These are phyloP conservation scores for Myotis davidii DNA, from an alignment of 2,113 vertebrate genomes.

Conservation along the genomic window DNA sequence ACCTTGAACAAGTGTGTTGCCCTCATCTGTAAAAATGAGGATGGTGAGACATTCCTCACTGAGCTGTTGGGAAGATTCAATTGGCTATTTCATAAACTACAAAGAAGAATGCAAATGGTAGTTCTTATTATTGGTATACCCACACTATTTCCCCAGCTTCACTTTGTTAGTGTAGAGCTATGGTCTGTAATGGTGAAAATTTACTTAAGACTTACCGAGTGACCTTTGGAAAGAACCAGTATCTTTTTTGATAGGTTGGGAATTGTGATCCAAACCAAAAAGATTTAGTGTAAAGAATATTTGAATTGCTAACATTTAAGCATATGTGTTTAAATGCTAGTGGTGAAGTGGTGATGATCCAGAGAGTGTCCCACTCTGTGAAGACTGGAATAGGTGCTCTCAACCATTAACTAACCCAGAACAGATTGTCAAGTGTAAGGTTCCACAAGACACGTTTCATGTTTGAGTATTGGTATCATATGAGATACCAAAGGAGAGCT, in stretches of 20 bases:
- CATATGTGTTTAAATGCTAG: not conserved
- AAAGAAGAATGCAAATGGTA: not conserved
- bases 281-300: not conserved
- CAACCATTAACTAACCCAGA: not conserved
- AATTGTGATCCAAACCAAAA: not conserved
- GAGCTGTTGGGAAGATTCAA: not conserved
- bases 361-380: not conserved
- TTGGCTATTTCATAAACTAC: not conserved
- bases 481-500: not conserved
- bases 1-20: not conserved
- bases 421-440: conserved; percentile 1
- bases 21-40: not conserved
- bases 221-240: not conserved
- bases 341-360: not conserved
- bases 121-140: not conserved
- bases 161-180: not conserved
- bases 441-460: conserved; percentile 12
- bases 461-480: not conserved
- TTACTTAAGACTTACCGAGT: not conserved
- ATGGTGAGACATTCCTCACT: accelerated
- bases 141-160: not conserved
- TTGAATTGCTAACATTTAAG: not conserved
- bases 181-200: not conserved
- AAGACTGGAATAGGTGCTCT: not conserved
- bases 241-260: not conserved